Evolutionary conservation across 2,888 invertebrate genomes (phyloP), one percentile per base, ranked within the genome.

Genomic region (Hemaris fuciformis): DNA sequence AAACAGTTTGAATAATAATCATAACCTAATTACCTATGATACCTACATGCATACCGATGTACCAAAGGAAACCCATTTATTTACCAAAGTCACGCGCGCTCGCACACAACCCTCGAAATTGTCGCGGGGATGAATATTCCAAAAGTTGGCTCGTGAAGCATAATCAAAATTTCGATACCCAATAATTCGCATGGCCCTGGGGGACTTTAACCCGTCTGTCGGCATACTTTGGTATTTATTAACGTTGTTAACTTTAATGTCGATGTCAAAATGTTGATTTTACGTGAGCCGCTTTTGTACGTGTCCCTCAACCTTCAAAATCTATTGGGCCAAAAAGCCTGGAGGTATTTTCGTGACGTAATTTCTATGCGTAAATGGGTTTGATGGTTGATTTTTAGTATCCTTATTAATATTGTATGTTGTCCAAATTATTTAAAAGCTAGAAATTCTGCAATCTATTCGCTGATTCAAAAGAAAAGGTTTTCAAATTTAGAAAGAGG

Each of bases 151-250:
- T 20, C 46, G 23, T 23, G 27, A 31, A 31, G 31, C 53, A 31
- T 31, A 31, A 53, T 53, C 31, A 53, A 53, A 53, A 31, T 53
- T 31, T 31, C 27, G 31, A 53, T 53, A 53, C 27, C 48, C 48
- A 48, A 48, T 48, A 53, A 53, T 53, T 53, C 18, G 53, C 3
- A 10, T 18, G 15, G 4, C 27, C 53, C 27, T 5, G 13, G 53
- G 8, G 53, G 53, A 18, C 15, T 31, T n/a, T 23, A 3, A 15
- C 25, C 38, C 23, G 13, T 46, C 23, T 46, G n/a, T n/a, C n/a
- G 13, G 31, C 18, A 8, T 48, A 48, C 48, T 53, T 31, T 31
- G 18, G 31, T 53, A 31, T 53, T 53, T 31, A 31, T 31, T 53
- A 20, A 18, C 53, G 31, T 53, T 31, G 53, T 31, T 53, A 53